Percentiles rank a stretch among this genome's conserved stretches.
Evolutionary conservation across 2,888 invertebrate species (phyloP).

Genomic region (Erebia ligea): DNA sequence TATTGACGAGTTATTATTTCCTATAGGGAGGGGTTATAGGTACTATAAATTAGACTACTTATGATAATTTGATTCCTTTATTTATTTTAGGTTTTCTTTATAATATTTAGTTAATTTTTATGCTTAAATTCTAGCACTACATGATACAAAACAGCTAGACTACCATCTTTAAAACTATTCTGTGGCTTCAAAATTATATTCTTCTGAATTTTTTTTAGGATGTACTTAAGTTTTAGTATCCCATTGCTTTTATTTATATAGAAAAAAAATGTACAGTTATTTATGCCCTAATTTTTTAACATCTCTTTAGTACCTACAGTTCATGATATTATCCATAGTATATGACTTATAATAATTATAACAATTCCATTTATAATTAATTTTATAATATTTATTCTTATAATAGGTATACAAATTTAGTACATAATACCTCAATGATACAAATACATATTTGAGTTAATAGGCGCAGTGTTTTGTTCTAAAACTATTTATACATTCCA

Average conservation of each 20-base stretch:
- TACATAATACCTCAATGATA: no score
- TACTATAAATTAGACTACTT: slow-evolving; percentile 26
- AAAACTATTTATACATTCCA: background rate
- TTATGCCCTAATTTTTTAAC: slow-evolving; percentile 9
- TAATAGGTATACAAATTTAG: no score
- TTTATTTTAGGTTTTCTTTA: slow-evolving; percentile 33
- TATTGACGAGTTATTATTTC: slow-evolving; percentile 27
- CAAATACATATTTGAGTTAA: background rate
- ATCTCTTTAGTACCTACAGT: background rate
- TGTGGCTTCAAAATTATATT: background rate
- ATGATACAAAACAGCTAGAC: background rate
- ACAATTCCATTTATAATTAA: no score
- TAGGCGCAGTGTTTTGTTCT: background rate
- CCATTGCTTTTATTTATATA: background rate
- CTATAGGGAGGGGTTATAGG: slow-evolving; percentile 13
- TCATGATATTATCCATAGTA: no score
- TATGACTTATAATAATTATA: background rate
- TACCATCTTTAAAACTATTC: background rate
- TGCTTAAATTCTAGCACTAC: slow-evolving; percentile 14
- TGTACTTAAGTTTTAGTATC: slow-evolving; percentile 7
- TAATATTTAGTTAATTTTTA: slow-evolving; percentile 15
- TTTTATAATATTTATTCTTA: no score
- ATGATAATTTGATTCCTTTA: slow-evolving; percentile 34
- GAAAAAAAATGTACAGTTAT: background rate
- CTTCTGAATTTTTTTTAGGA: background rate